These are phyloP conservation scores for Aplochiton taeniatus DNA, from an alignment of 2,797 vertebrate species.

Conservation along the genomic window DNA sequence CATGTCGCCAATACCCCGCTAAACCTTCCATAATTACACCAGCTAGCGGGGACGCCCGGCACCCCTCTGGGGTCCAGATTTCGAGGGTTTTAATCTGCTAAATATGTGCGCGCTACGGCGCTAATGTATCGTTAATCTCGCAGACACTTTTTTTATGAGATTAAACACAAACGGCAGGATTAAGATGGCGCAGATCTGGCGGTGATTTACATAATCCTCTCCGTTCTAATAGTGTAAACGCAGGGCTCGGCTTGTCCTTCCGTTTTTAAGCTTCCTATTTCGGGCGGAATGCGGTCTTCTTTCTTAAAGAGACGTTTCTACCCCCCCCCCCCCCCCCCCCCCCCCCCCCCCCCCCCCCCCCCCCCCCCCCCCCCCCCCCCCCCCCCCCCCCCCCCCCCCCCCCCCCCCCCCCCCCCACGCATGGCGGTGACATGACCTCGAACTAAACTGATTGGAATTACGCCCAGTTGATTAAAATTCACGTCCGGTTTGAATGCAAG, in stretches of 20 bases:
- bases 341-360: too few species aligned
- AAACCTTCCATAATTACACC: constrained; percentile 46
- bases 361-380: too few species aligned
- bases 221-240: constrained; percentile 61
- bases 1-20: constrained; percentile 39
- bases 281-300: background rate
- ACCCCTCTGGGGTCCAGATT: constrained; percentile 58
- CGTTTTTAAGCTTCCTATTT: constrained; percentile 26
- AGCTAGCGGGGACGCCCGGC: constrained; percentile 40
- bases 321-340: too few species aligned
- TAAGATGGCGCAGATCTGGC: constrained; percentile 69
- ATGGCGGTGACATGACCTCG: too few species aligned
- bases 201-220: constrained; percentile 75
- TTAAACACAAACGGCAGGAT: constrained; percentile 64
- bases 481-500: too few species aligned
- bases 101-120: constrained; percentile 72
- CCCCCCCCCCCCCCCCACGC: too few species aligned
- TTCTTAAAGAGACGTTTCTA: too few species aligned
- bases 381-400: too few species aligned
- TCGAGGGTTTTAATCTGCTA: constrained; percentile 70
- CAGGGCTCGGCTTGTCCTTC: constrained; percentile 51
- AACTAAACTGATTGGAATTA: too few species aligned
- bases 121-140: constrained; percentile 75
- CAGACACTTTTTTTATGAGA: constrained; percentile 77
- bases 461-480: too few species aligned